Percentiles rank a stretch among this genome's conserved stretches.
Conservation (phyloP, 2,797 vertebrate species). For the Podarcis lilfordi region DNA sequence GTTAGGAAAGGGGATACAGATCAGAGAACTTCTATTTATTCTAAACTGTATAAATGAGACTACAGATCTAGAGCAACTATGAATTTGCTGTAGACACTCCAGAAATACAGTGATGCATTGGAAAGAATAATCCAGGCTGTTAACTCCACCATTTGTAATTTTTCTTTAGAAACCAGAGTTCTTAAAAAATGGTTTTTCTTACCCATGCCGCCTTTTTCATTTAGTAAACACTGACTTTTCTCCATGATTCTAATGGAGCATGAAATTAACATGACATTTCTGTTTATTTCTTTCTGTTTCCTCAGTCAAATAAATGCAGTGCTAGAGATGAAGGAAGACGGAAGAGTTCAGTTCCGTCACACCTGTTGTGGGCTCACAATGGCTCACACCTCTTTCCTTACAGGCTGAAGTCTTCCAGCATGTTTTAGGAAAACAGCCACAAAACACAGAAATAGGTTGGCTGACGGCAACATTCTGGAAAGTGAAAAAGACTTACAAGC, state of each 20-base stretch:
- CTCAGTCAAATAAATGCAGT: constrained; percentile 3
- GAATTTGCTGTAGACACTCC: not conserved
- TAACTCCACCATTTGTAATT: constrained; percentile 3
- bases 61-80: not conserved
- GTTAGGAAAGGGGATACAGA: not conserved
- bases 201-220: constrained; percentile 15
- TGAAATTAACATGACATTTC: constrained; percentile 39
- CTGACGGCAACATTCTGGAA: not conserved
- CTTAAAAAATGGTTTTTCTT: not conserved
- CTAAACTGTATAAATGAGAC: not conserved
- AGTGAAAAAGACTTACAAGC: not conserved
- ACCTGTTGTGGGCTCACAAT: not conserved
- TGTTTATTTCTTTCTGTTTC: constrained; percentile 12
- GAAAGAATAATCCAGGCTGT: not conserved
- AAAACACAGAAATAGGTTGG: not conserved
- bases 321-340: not conserved
- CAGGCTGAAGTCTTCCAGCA: not conserved
- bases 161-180: not conserved
- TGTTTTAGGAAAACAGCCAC: not conserved
- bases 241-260: constrained; percentile 29
- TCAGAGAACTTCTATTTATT: not conserved
- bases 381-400: not conserved
- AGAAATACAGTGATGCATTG: not conserved
- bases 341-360: not conserved
- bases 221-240: constrained; percentile 23